Evolutionary conservation across 2,888 invertebrate genomes (phyloP), one percentile per base, ranked within the genome.

Genomic region (Rhingia rostrata): DNA sequence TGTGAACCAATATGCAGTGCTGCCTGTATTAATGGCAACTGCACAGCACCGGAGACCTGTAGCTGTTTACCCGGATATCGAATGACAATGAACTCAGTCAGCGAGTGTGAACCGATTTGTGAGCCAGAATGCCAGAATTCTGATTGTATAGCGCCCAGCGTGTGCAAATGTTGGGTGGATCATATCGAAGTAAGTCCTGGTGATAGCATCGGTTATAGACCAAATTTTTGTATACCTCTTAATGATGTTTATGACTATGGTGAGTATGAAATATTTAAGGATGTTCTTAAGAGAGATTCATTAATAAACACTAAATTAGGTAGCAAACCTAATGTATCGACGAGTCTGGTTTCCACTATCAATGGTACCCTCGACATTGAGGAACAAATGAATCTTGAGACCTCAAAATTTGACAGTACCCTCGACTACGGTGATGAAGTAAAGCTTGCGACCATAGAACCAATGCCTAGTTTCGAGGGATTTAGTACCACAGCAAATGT

Each of bases 31-130:
- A 86, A 90, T 53, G 91, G 90, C 12, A 54, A 90, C 6, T 95
- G 95, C 88, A 91, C 92, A 1, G 93, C 86, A 2, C 79, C 70
- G 4, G 75, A 83, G 7, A 89, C 91, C 0, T 94, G 94, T 88
- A 90, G 89, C 41, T 94, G 94, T 87, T 89, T 90, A n/a, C 86
- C 90, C 0, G 93, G 93, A 12, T 88, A 74, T 64, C 30, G 37
- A 64, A 83, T 86, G 54, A 49, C 53, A 37, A 35, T 9, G 9
- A 66, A 81, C 9, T 82, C 78, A 6, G 49, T 78, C 4, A 86
- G 88, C 7, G 32, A 87, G 4, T 91, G 91, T 77, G 88, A 89
- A 22, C 89, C 90, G 2, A 53, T 89, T 5, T 92, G 92, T 86
- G 86, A 88, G 6, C 89, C 89, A 0, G 74, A 72, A 0, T 92